phyloP scores from a whole-genome alignment of 2,113 vertebrate species.

The Semnopithecus entellus region DNA sequence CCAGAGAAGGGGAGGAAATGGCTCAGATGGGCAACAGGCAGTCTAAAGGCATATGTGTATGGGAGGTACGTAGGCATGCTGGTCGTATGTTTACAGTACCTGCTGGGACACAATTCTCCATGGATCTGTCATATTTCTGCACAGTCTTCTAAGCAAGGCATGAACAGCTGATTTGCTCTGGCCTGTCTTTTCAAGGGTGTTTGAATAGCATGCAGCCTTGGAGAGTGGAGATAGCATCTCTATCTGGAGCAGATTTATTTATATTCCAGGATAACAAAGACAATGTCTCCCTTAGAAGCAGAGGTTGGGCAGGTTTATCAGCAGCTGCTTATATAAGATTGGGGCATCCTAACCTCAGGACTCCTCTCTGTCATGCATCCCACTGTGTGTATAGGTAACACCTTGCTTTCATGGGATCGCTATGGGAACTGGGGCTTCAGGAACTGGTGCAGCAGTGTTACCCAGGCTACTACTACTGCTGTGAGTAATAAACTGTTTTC shows the following conservation, averaged over 20 bases:
- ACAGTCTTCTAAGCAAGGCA: not conserved
- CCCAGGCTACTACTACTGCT: not conserved
- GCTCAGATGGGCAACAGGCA: not conserved
- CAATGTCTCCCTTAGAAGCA: not conserved
- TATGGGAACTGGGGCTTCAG: not conserved
- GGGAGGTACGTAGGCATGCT: not conserved
- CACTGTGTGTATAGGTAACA: not conserved
- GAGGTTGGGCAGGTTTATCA: not conserved
- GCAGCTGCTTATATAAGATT: not conserved
- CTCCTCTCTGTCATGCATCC: not conserved
- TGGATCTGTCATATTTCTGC: not conserved
- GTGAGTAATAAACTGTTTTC: not conserved
- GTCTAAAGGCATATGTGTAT: not conserved
- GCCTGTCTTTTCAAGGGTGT: not conserved
- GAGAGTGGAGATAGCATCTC: not conserved
- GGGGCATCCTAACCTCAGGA: not conserved
- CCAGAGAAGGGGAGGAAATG: not conserved
- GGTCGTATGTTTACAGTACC: not conserved
- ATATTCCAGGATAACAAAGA: not conserved
- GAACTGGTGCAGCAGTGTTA: rapidly evolving
- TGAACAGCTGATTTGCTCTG: not conserved
- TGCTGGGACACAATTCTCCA: not conserved
- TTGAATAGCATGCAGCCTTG: not conserved
- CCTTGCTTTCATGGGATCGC: not conserved
- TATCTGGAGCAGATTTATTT: not conserved